Base-by-base conservation (phyloP, 35 echinoderm and acorn worm genomes). In the Lytechinus variegatus region DNA sequence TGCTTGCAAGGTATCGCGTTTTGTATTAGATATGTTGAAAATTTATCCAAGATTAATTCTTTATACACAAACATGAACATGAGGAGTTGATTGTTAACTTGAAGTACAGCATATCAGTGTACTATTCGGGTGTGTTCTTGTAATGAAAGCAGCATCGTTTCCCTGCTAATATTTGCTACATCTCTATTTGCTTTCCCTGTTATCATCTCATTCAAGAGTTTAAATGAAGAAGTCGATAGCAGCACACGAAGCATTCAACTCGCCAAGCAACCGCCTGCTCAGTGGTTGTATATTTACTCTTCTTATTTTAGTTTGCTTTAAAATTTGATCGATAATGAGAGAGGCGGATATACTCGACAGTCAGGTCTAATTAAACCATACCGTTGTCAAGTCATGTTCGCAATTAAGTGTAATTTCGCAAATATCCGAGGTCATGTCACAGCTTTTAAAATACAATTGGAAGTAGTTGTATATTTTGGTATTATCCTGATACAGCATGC, bases 301-400 rank as follows among this genome's bases (percentile, higher is more conserved):
- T 24, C 66, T 24, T 16, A 24, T 7, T 79, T 79, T 24, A 1
- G 66, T 24, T 79, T 79, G 66, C 66, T 79, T 79, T 79, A 79
- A n/a, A 79, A 79, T 79, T 79, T 79, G 66, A 24, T 79, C 66
- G 66, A 79, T 79, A 79, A 79, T 24, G 66, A 79, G 66, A 79
- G 66, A 79, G n/a, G 19, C 66, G 21, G 66, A 79, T 79, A 79
- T 79, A 79, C 66, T 19, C 66, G 66, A 79, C n/a, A 79, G 66
- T 16, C 21, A 24, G 66, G 66, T 79, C 66, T 79, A 79, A 79
- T 79, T 79, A 79, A 79, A 79, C 66, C 66, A 16, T 79, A 79
- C n/a, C 19, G 66, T 79, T 79, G 66, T 79, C 66, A 79, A 79
- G 66, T 16, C 66, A 79, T 79, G 66, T 79, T 79, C 66, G 21